Percentiles rank a stretch among this genome's conserved stretches.
These are phyloP conservation scores for Parnassius smintheus DNA, from an alignment of 2,888 invertebrate genomes.

Conservation along the genomic window DNA sequence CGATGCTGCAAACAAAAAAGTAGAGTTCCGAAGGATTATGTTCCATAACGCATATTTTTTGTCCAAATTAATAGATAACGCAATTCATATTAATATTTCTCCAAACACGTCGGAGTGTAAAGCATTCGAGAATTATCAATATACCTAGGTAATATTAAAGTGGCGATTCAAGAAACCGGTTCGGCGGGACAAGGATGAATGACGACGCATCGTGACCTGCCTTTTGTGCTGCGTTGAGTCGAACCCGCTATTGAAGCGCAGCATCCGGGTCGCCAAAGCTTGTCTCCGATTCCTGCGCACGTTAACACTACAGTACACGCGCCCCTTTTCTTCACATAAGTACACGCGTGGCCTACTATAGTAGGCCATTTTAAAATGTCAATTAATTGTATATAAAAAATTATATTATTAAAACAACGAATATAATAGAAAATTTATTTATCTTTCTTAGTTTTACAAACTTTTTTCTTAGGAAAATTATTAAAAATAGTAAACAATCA, in stretches of 20 bases:
- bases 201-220: slow-evolving; percentile 49
- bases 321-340: too few relatives aligned
- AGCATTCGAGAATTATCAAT: slow-evolving; percentile 3
- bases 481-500: too few relatives aligned
- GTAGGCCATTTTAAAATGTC: too few relatives aligned
- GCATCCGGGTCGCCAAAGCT: slow-evolving; percentile 33
- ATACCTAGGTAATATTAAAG: slow-evolving; percentile 12
- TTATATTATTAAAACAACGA: too few relatives aligned
- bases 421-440: too few relatives aligned
- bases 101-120: background rate
- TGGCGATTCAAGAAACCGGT: slow-evolving; percentile 16
- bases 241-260: slow-evolving; percentile 34
- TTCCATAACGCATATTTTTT: background rate
- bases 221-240: slow-evolving; percentile 45
- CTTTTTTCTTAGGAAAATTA: too few relatives aligned
- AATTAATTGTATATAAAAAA: too few relatives aligned
- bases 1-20: slow-evolving; percentile 21
- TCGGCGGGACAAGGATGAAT: slow-evolving; percentile 39
- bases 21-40: slow-evolving; percentile 4
- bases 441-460: too few relatives aligned
- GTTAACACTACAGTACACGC: too few relatives aligned
- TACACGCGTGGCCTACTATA: too few relatives aligned
- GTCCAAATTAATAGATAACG: slow-evolving; percentile 3
- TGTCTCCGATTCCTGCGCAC: slow-evolving; percentile 46
- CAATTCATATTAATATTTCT: slow-evolving; percentile 4